A percentile compares a stretch with the other conserved stretches of the same genome.
Conservation (phyloP, 2,888 invertebrate species). For the Keiferia lycopersicella region DNA sequence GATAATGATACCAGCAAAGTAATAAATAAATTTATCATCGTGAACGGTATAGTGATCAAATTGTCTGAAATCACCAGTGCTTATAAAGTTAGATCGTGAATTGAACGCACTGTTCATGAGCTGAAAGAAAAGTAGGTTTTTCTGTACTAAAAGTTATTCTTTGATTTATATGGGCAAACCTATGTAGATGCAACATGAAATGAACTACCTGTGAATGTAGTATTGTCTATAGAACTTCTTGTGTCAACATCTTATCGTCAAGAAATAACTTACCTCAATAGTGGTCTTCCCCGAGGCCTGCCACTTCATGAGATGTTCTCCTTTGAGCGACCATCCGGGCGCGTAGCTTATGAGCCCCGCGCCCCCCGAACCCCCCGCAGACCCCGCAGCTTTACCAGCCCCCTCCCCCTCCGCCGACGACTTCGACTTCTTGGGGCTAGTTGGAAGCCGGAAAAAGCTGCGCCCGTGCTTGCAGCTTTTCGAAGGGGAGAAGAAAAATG, state of each 20-base stretch:
- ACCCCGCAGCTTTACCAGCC: constrained; percentile 44
- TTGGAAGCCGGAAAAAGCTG: constrained; percentile 77
- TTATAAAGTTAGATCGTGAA: no score
- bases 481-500: constrained; percentile 78
- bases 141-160: no score
- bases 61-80: no score
- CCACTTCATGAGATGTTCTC: constrained; percentile 83
- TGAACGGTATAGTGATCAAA: not conserved
- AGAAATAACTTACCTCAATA: constrained; percentile 70
- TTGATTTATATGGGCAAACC: no score
- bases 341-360: constrained; percentile 82
- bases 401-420: constrained; percentile 51
- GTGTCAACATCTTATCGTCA: not conserved
- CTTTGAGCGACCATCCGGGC: constrained; percentile 83
- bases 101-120: no score
- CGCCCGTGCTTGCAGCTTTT: constrained; percentile 78
- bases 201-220: no score
- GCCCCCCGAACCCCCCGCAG: constrained; percentile 47
- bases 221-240: not conserved
- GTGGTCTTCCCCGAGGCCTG: constrained; percentile 82
- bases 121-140: no score
- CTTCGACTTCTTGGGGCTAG: constrained; percentile 77
- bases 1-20: no score
- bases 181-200: no score
- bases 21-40: no score